Conservation (phyloP, 2,888 invertebrate species). For the Geotrupes spiniger region DNA sequence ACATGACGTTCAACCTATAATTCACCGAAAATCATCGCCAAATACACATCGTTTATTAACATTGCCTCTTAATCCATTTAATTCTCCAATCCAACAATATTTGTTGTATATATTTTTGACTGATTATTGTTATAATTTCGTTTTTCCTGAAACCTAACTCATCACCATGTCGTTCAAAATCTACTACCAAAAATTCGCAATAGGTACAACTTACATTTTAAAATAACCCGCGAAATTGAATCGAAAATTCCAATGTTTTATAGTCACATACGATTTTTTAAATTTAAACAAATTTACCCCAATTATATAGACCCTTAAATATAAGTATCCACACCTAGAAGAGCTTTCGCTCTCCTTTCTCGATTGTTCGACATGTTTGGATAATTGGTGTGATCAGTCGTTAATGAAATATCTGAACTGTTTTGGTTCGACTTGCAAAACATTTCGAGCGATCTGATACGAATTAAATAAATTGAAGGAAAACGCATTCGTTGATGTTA, state of each 20-base stretch:
- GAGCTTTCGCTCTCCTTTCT: constrained; percentile 88
- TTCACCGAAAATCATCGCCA: constrained; percentile 1
- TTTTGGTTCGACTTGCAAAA: constrained; percentile 89
- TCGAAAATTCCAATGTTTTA: too few relatives aligned
- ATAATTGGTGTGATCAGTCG: constrained; percentile 90
- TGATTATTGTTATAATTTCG: constrained; percentile 96
- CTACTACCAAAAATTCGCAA: constrained; percentile 46
- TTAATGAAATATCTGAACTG: constrained; percentile 71
- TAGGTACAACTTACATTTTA: neutral
- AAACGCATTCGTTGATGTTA: constrained; percentile 40
- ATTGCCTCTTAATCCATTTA: constrained; percentile 82
- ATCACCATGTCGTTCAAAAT: constrained; percentile 97
- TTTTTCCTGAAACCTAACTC: constrained; percentile 97
- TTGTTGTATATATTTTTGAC: constrained; percentile 97
- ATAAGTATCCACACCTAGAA: constrained; percentile 58
- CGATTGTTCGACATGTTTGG: constrained; percentile 88
- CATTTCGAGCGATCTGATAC: constrained; percentile 79
- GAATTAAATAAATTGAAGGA: neutral
- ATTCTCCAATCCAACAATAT: constrained; percentile 97
- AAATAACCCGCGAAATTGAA: too few relatives aligned
- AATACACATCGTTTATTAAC: too few relatives aligned
- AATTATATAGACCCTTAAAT: too few relatives aligned
- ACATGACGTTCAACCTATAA: constrained; percentile 76
- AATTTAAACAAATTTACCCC: too few relatives aligned
- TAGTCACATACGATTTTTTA: too few relatives aligned